A percentile compares a stretch with the other conserved stretches of the same genome.
These are phyloP conservation scores for Cydia amplana DNA, from an alignment of 1,140 invertebrate species.

Conservation along the genomic window DNA sequence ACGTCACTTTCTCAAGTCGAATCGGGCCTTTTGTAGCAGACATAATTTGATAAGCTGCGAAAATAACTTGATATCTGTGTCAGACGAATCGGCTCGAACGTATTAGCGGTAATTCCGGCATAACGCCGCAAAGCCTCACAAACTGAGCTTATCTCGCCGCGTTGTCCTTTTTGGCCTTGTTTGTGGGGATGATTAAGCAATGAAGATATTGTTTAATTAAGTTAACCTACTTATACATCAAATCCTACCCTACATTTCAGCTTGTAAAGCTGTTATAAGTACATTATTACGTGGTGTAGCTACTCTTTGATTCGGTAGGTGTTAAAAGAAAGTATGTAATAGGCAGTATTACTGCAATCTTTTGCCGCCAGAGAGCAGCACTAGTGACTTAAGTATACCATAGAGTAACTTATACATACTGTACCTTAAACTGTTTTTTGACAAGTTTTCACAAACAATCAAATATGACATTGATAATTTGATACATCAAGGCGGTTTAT, in stretches of 20 bases:
- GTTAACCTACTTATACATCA: background rate
- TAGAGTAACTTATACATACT: too few relatives aligned
- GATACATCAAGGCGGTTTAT: too few relatives aligned
- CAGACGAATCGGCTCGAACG: background rate
- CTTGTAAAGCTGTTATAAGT: too few relatives aligned
- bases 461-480: too few relatives aligned
- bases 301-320: too few relatives aligned
- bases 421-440: too few relatives aligned
- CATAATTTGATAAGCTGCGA: constrained; percentile 5
- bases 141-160: constrained; percentile 7
- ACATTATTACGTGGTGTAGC: too few relatives aligned
- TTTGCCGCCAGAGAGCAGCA: too few relatives aligned
- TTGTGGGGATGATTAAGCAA: constrained; percentile 4
- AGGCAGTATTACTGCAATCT: too few relatives aligned
- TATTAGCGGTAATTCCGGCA: constrained; percentile 10
- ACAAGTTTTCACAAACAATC: too few relatives aligned
- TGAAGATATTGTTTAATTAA: constrained; percentile 5
- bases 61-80: constrained; percentile 17
- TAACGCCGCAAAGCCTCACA: constrained; percentile 12
- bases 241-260: background rate
- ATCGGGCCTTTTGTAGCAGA: background rate
- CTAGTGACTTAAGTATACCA: too few relatives aligned
- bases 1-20: background rate
- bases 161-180: constrained; percentile 6
- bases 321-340: too few relatives aligned